Conservation (phyloP, 2,113 vertebrate genomes). For the Syngnathoides biaculeatus region DNA sequence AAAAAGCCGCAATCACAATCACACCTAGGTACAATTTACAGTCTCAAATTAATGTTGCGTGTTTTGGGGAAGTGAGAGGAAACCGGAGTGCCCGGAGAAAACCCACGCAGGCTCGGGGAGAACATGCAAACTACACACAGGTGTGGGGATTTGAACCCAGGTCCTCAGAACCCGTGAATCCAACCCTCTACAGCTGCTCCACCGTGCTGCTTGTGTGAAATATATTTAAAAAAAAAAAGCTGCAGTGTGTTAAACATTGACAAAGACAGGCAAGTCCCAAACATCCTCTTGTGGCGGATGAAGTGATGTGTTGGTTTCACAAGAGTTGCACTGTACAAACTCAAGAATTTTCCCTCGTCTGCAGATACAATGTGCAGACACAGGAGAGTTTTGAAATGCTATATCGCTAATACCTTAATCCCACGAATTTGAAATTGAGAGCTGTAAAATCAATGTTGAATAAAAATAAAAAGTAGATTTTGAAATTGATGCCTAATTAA, state of each 20-base stretch:
- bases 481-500: neutral
- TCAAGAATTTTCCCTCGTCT: constrained; percentile 17
- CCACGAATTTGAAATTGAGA: neutral
- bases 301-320: constrained; percentile 26
- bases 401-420: neutral
- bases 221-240: constrained; percentile 7
- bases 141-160: too few species aligned
- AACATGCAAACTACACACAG: too few species aligned
- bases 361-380: neutral
- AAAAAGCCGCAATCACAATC: too few species aligned
- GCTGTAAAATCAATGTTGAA: neutral
- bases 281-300: constrained; percentile 6
- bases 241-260: neutral
- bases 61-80: too few species aligned
- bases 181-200: too few species aligned
- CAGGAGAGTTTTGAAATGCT: constrained; percentile 13
- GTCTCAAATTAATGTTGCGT: too few species aligned
- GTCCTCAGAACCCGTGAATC: too few species aligned
- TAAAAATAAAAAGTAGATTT: neutral
- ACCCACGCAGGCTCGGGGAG: too few species aligned
- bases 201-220: neutral
- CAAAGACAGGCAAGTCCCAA: constrained; percentile 39
- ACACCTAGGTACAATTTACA: too few species aligned
- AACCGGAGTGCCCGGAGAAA: too few species aligned
- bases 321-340: constrained; percentile 45